Percentiles rank a stretch among this genome's conserved stretches.
These are phyloP conservation scores for Xanthorhoe designata DNA, from an alignment of 2,888 invertebrate genomes.

Conservation along the genomic window DNA sequence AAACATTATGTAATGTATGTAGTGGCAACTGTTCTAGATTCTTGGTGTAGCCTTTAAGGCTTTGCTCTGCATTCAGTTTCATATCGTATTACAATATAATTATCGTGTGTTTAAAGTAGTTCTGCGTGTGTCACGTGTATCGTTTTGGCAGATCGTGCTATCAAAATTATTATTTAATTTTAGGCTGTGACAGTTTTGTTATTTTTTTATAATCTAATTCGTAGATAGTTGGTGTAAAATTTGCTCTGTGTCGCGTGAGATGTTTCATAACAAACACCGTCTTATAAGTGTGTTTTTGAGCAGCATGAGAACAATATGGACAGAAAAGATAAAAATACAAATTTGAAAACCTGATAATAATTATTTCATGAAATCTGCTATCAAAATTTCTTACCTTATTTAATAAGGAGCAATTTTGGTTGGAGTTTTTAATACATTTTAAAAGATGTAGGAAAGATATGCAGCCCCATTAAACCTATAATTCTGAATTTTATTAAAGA, in stretches of 20 bases:
- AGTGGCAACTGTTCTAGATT: slow-evolving; percentile 30
- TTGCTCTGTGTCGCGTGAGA: slow-evolving; percentile 26
- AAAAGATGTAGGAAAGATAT: slow-evolving; percentile 15
- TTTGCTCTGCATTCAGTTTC: slow-evolving; percentile 36
- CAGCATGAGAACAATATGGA: slow-evolving; percentile 32
- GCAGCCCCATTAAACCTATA: slow-evolving; percentile 7
- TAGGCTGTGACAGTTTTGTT: slow-evolving; percentile 79
- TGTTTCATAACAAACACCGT: slow-evolving; percentile 48
- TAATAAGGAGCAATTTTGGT: too few species aligned
- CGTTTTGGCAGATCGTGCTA: slow-evolving; percentile 47
- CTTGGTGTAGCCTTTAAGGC: slow-evolving; percentile 36
- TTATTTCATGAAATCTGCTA: neutral
- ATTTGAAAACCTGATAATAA: slow-evolving; percentile 10
- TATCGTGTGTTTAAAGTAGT: slow-evolving; percentile 32
- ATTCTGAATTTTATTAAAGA: slow-evolving; percentile 4
- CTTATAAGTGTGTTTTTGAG: slow-evolving; percentile 51
- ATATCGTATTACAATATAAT: slow-evolving; percentile 35
- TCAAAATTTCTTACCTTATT: slow-evolving; percentile 12
- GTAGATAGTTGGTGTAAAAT: slow-evolving; percentile 33
- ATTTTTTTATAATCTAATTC: slow-evolving; percentile 49
- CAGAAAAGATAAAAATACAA: neutral
- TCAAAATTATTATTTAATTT: slow-evolving; percentile 71
- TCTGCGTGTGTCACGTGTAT: slow-evolving; percentile 27
- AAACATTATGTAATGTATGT: slow-evolving; percentile 16
- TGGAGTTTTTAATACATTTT: neutral